Evolutionary conservation across 2,888 invertebrate species (phyloP).

Genomic region (Tryphoninae sp.): DNA sequence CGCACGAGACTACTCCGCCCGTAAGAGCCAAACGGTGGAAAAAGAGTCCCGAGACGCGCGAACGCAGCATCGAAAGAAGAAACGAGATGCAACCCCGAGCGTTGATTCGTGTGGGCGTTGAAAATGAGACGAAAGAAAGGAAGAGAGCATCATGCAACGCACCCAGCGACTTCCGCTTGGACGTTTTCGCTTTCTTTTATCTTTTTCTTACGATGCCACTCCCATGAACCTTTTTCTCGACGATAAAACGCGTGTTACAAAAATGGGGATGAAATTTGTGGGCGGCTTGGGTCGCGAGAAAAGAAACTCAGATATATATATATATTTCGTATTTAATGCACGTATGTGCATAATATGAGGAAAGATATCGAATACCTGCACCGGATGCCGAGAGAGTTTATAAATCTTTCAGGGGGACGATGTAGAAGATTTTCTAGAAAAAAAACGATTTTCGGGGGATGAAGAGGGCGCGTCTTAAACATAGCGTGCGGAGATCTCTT

Average conservation of each 20-base stretch:
- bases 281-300: constrained; percentile 28
- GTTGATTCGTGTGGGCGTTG: constrained; percentile 29
- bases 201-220: constrained; percentile 41
- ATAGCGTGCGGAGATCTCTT: neutral
- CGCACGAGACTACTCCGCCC: constrained; percentile 65
- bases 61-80: constrained; percentile 25
- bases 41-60: constrained; percentile 25
- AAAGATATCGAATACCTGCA: neutral
- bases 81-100: constrained; percentile 4
- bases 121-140: constrained; percentile 23
- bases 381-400: neutral
- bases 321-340: neutral
- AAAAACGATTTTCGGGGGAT: constrained; percentile 8
- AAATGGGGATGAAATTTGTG: constrained; percentile 30
- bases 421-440: neutral
- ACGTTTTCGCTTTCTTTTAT: constrained; percentile 24
- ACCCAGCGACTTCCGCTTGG: constrained; percentile 36
- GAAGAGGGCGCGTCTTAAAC: neutral
- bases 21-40: constrained; percentile 15
- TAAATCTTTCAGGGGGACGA: neutral
- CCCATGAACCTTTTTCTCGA: constrained; percentile 25
- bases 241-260: constrained; percentile 1
- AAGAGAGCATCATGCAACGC: constrained; percentile 19
- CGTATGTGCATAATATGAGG: neutral
- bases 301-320: constrained; percentile 16